Conservation (phyloP, 2,797 vertebrate genomes). For the Coracias cyanogaster region DNA sequence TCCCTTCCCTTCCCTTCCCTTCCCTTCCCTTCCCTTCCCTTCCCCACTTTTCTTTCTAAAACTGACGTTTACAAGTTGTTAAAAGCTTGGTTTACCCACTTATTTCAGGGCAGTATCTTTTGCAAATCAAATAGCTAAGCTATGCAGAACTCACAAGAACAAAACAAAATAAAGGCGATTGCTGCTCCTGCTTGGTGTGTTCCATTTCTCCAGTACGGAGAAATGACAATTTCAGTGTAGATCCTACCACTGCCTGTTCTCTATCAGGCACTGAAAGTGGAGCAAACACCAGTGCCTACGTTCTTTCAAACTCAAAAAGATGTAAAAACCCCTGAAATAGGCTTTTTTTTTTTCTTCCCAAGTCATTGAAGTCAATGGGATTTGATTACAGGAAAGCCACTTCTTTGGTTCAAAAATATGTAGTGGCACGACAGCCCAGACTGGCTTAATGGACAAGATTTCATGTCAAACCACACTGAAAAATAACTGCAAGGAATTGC, state of each 20-base stretch:
- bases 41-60: neutral
- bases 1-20: no score
- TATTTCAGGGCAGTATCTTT: neutral
- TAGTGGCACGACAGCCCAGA: neutral
- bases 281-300: neutral
- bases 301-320: neutral
- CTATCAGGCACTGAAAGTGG: neutral
- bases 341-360: fast-evolving
- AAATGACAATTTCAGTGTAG: neutral
- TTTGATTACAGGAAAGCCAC: neutral
- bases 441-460: neutral
- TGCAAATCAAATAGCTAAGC: neutral
- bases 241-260: neutral
- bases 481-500: neutral
- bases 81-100: neutral
- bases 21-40: neutral
- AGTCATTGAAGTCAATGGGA: neutral
- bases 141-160: neutral
- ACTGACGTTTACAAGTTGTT: neutral
- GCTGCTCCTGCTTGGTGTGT: neutral
- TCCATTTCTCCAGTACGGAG: neutral
- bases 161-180: neutral
- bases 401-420: neutral
- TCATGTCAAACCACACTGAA: neutral
- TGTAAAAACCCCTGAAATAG: neutral